Base-by-base conservation (phyloP, 1,140 invertebrate species). In the Drosophila azteca region DNA sequence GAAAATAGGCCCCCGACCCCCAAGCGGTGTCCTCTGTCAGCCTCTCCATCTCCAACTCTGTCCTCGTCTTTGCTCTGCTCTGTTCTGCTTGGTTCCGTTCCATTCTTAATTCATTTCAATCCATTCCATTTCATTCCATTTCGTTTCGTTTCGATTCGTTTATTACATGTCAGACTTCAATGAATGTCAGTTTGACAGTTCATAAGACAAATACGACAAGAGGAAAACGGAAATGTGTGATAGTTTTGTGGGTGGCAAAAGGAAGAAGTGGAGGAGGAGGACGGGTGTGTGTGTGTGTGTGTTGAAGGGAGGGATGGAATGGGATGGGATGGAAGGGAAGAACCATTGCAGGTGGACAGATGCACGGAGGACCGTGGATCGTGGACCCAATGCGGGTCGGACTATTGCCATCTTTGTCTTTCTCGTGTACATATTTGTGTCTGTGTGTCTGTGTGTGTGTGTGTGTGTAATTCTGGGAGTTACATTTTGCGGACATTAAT, bases 151-250 rank as follows among this genome's bases (percentile, higher is more conserved):
- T 61, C 66, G 53, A 80, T 81, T 63, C 78, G 73, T 77, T 82
- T 82, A 82, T 82, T 77, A 82, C 79, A 82, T 81, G 79, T 82
- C 79, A 82, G 60, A 70, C 79, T 79, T 82, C 79, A 82, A 82
- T 82, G 79, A 82, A 82, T 82, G 79, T 82, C 79, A 82, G 64
- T 82, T 82, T 82, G 79, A 82, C 79, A 82, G 79, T 82, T 82
- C 79, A 82, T 82, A 82, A 82, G 79, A 82, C 79, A 82, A 82
- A 82, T 82, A 82, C 70, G 79, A 82, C 79, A 81, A 80, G 3
- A 35, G 31, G 31, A 11, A 13, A 39, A 39, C 24, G 35, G 35
- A 13, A 39, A 13, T 13, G 11, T 67, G 52, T 77, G 20, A 48
- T 53, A 53, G 22, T 9, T 9, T 3, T 31, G 7, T 31, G 31